Percentiles rank a stretch among this genome's conserved stretches.
phyloP scores from a whole-genome alignment of 2,797 vertebrate genomes.

The Meriones psammophilus region DNA sequence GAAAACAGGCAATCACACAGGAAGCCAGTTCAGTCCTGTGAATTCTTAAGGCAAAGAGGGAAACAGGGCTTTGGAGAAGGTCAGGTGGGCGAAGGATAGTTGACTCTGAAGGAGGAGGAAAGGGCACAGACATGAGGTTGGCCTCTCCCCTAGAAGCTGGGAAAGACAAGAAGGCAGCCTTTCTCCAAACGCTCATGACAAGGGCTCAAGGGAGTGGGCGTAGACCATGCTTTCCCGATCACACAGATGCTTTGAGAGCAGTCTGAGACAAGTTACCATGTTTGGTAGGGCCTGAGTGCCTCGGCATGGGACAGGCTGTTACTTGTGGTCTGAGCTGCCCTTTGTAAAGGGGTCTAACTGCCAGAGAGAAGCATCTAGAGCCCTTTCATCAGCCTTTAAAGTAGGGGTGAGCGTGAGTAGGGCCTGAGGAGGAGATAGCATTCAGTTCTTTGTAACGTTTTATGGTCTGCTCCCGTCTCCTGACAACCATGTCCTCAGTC shows the following conservation, averaged over 20 bases:
- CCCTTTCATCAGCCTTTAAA: not conserved
- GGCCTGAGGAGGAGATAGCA: not conserved
- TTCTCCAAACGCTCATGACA: not conserved
- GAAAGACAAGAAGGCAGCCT: not conserved
- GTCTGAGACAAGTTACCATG: not conserved
- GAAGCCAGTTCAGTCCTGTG: not conserved
- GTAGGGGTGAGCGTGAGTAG: not conserved
- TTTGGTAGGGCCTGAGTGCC: not conserved
- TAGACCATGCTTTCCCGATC: constrained; percentile 8
- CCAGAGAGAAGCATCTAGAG: not conserved
- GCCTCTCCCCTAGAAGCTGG: not conserved
- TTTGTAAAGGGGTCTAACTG: not conserved
- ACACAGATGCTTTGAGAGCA: not conserved
- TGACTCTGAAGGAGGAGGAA: not conserved
- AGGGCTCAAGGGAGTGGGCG: not conserved
- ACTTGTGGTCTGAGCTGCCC: not conserved
- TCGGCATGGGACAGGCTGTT: not conserved
- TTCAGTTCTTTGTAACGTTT: not conserved
- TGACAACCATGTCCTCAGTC: not conserved
- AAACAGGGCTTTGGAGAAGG: not conserved
- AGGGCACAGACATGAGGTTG: not conserved
- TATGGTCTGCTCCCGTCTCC: not conserved
- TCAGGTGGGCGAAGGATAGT: not conserved
- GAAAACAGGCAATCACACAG: not conserved
- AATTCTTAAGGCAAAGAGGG: not conserved